Conservation (phyloP, 2,888 invertebrate species). For the Cantharis rufa region DNA sequence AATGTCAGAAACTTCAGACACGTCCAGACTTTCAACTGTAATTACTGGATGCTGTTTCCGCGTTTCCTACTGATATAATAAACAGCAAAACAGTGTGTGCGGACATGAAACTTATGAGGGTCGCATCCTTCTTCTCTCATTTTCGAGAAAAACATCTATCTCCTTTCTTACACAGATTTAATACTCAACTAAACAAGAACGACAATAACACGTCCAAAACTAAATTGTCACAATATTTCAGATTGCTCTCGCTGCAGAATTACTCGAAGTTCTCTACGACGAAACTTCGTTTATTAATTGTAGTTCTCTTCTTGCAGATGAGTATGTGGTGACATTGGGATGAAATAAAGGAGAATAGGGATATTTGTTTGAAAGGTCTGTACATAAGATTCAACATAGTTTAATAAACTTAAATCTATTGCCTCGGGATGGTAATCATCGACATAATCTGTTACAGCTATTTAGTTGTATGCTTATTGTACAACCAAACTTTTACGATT, state of each 20-base stretch:
- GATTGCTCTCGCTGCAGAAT: slow-evolving; percentile 47
- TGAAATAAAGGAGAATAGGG: slow-evolving; percentile 29
- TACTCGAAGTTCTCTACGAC: slow-evolving; percentile 46
- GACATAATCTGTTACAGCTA: neutral
- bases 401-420: neutral
- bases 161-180: slow-evolving; percentile 12
- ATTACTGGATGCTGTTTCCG: slow-evolving; percentile 49
- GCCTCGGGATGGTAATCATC: neutral
- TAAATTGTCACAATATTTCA: slow-evolving; percentile 47
- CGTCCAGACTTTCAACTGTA: slow-evolving; percentile 52
- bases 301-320: slow-evolving; percentile 43
- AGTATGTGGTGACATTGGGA: slow-evolving; percentile 37
- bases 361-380: slow-evolving; percentile 26
- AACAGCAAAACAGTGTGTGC: slow-evolving; percentile 40
- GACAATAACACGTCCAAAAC: slow-evolving; percentile 25
- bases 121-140: slow-evolving; percentile 28
- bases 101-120: slow-evolving; percentile 37
- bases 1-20: slow-evolving; percentile 52
- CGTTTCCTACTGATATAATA: slow-evolving; percentile 48
- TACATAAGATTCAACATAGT: slow-evolving; percentile 15
- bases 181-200: slow-evolving; percentile 18
- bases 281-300: slow-evolving; percentile 52
- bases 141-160: slow-evolving; percentile 25
- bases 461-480: neutral
- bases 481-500: neutral